A percentile compares a stretch with the other conserved stretches of the same genome.
These are phyloP conservation scores for Vulpes ferrilata DNA, from an alignment of 2,113 vertebrate species.

Conservation along the genomic window DNA sequence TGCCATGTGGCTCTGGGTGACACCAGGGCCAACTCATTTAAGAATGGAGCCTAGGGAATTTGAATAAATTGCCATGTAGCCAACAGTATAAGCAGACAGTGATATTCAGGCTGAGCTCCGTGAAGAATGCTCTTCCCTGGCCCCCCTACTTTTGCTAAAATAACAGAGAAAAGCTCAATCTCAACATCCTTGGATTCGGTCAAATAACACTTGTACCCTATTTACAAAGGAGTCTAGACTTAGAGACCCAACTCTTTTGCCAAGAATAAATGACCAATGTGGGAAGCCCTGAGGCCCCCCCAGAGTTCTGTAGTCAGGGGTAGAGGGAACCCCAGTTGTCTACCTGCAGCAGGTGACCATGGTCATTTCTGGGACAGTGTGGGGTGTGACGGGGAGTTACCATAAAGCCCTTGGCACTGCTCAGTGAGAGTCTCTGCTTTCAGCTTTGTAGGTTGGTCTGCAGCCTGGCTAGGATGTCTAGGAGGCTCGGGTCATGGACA, in stretches of 20 bases:
- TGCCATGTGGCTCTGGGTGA: accelerated
- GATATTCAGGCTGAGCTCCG: background rate
- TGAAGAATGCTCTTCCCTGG: background rate
- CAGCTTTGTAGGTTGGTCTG: accelerated
- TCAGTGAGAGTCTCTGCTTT: background rate
- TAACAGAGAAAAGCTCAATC: background rate
- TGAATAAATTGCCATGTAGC: background rate
- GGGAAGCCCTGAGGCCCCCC: background rate
- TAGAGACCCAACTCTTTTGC: background rate
- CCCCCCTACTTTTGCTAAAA: background rate
- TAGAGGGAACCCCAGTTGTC: background rate
- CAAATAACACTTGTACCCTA: background rate
- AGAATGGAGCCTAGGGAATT: background rate
- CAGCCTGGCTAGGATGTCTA: too few species aligned
- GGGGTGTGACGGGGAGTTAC: accelerated
- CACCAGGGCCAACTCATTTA: background rate
- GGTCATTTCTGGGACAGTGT: background rate
- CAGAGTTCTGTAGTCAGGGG: background rate
- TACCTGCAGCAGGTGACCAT: background rate
- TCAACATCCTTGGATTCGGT: background rate
- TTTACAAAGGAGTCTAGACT: background rate
- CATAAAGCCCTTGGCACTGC: accelerated
- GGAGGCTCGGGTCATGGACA: background rate
- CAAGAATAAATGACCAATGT: background rate
- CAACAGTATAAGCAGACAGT: background rate